These are phyloP conservation scores for Oreohelix idahoensis DNA, from an alignment of 1,140 invertebrate species.

Conservation along the genomic window DNA sequence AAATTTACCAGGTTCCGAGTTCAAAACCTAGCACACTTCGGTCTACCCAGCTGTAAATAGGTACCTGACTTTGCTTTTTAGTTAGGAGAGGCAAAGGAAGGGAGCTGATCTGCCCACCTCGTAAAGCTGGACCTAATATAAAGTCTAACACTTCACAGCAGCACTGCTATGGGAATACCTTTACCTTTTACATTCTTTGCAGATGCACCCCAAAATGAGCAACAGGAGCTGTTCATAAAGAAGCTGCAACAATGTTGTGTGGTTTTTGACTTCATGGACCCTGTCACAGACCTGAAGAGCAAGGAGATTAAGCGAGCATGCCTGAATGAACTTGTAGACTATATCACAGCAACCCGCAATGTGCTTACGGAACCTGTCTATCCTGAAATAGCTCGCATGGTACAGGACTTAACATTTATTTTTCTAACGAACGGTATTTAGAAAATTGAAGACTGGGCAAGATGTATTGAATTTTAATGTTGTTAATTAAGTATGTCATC, in stretches of 20 bases:
- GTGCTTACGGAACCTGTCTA: slow-evolving; percentile 96
- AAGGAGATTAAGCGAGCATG: slow-evolving; percentile 98
- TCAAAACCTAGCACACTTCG: too few species aligned
- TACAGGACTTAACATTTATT: slow-evolving; percentile 69
- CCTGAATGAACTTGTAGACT: slow-evolving; percentile 97
- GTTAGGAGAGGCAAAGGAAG: too few species aligned
- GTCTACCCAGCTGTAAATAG: too few species aligned
- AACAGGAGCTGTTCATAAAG: slow-evolving; percentile 95
- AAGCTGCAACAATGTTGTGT: slow-evolving; percentile 98
- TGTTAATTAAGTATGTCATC: too few species aligned
- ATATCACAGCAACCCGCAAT: slow-evolving; percentile 90
- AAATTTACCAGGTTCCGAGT: too few species aligned
- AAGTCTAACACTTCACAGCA: too few species aligned
- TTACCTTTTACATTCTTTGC: slow-evolving; percentile 2
- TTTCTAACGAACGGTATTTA: not conserved
- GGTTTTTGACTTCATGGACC: slow-evolving; percentile 92
- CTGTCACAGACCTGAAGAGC: slow-evolving; percentile 97
- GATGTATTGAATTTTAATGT: too few species aligned
- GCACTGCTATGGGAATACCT: too few species aligned
- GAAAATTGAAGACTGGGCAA: too few species aligned
- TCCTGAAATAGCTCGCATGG: slow-evolving; percentile 96
- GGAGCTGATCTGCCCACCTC: too few species aligned
- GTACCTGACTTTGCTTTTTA: too few species aligned
- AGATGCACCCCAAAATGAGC: slow-evolving; percentile 77
- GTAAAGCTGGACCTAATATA: too few species aligned